Percentiles rank a stretch among this genome's conserved stretches.
Evolutionary conservation across 1,140 invertebrate species (phyloP).

Genomic region (Drosophila persimilis): DNA sequence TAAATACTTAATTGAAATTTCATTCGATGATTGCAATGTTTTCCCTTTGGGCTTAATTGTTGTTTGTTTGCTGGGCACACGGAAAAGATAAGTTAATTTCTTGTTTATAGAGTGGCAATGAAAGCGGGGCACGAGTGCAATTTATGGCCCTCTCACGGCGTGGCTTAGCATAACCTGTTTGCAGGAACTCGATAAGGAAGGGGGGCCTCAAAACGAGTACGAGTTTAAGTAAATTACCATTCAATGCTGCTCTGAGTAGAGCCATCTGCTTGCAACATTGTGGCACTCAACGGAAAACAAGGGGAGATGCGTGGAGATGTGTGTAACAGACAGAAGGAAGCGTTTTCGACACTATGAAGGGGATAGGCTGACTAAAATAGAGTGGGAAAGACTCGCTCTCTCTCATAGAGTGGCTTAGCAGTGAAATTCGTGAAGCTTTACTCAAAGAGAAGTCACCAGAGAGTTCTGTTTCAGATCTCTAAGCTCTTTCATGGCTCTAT

Average conservation of each 20-base stretch:
- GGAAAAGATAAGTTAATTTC: slow-evolving; percentile 44
- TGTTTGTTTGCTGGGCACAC: slow-evolving; percentile 15
- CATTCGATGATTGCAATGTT: slow-evolving; percentile 23
- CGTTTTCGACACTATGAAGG: too few relatives aligned
- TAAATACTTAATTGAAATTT: slow-evolving; percentile 29
- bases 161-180: slow-evolving; percentile 18
- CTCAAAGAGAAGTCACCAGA: too few relatives aligned
- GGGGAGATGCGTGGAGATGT: too few relatives aligned
- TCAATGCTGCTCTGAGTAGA: slow-evolving; percentile 16
- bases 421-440: too few relatives aligned
- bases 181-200: slow-evolving; percentile 13
- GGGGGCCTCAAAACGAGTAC: background rate
- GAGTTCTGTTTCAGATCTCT: too few relatives aligned
- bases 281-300: background rate
- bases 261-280: slow-evolving; percentile 30
- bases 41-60: slow-evolving; percentile 22
- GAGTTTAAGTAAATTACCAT: slow-evolving; percentile 48
- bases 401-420: too few relatives aligned
- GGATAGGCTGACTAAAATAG: too few relatives aligned
- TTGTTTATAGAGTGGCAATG: slow-evolving; percentile 23
- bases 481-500: too few relatives aligned
- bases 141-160: slow-evolving; percentile 2
- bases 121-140: slow-evolving; percentile 18
- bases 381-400: too few relatives aligned
- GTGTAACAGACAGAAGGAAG: too few relatives aligned